phyloP scores from a whole-genome alignment of 2,113 vertebrate species.

The Mus spicilegus region DNA sequence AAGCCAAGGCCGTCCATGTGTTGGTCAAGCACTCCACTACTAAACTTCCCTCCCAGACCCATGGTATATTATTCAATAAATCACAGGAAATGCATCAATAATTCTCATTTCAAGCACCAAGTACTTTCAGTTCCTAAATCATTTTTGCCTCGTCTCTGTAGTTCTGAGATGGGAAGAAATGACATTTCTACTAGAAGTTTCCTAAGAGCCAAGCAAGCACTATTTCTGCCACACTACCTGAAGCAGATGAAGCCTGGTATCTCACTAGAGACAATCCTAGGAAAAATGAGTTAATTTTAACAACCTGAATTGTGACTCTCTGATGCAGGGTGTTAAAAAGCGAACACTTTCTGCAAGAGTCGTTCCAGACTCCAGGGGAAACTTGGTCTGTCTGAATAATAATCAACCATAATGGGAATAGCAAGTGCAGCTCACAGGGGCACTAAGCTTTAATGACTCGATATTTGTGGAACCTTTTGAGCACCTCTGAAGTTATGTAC shows the following conservation, averaged over 20 bases:
- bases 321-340: conserved; percentile 67
- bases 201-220: background rate
- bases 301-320: conserved; percentile 63
- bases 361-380: conserved; percentile 63
- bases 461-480: conserved; percentile 67
- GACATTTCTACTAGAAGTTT: conserved; percentile 13
- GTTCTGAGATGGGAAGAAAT: conserved; percentile 14
- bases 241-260: conserved; percentile 14
- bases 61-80: background rate
- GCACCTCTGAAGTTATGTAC: conserved; percentile 62
- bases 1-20: background rate
- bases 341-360: conserved; percentile 46
- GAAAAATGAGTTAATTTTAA: conserved; percentile 74
- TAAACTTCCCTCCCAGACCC: background rate
- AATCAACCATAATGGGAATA: conserved; percentile 71
- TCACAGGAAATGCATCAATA: background rate
- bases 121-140: background rate
- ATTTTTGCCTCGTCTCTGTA: background rate
- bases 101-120: background rate
- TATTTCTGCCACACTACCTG: conserved; percentile 20
- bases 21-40: background rate
- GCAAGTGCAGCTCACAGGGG: conserved; percentile 58
- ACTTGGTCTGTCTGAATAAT: conserved; percentile 67
- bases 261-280: conserved; percentile 48
- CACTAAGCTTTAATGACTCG: conserved; percentile 74